Evolutionary conservation across 2,113 vertebrate species (phyloP), one percentile per base, ranked within the genome.

Genomic region (Notothenia rossii): DNA sequence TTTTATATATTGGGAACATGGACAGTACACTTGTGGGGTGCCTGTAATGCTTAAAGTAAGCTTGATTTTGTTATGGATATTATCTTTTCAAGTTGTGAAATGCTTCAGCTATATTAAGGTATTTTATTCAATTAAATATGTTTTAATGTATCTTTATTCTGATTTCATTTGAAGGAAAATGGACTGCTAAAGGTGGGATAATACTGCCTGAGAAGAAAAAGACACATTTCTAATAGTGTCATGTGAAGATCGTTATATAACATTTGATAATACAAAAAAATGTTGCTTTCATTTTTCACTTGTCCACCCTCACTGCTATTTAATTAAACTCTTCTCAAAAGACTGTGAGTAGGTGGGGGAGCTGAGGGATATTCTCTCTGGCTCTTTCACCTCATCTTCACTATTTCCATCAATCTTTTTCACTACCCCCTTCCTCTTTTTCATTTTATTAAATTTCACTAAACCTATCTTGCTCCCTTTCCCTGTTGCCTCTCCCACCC

Each of bases 251-350:
- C 7, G 7, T 40, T 40, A 40, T 7, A 40, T 1, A 40, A 40
- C 36, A 40, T 40, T 40, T 40, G 36, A 40, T 40, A 40, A 7
- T 40, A 40, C 46, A 43, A 79, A 50, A 10, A 75, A 29, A 40
- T 59, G 48, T 50, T 61, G 50, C 33, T 77, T 45, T 65, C 48
- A 46, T 81, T 29, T 61, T 63, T 62, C 33, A 45, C 61, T 29
- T 63, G 45, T 48, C 43, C 46, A 49, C 49, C 33, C 72, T 68
- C 25, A 40, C 61, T 82, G 9, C 65, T 75, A 70, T 84, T 66
- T 79, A 56, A 82, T 83, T 67, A 77, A 64, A 86, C 59, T 77
- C 71, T 58, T 72, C 82, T 68, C 64, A 65, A 56, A 61, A 83
- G 67, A 79, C 66, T 72, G 54, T 63, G 83, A 79, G 75, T 59